Percentiles rank a stretch among this genome's conserved stretches.
These are phyloP conservation scores for Heliconius hermathena DNA, from an alignment of 1,140 invertebrate genomes.

Conservation along the genomic window DNA sequence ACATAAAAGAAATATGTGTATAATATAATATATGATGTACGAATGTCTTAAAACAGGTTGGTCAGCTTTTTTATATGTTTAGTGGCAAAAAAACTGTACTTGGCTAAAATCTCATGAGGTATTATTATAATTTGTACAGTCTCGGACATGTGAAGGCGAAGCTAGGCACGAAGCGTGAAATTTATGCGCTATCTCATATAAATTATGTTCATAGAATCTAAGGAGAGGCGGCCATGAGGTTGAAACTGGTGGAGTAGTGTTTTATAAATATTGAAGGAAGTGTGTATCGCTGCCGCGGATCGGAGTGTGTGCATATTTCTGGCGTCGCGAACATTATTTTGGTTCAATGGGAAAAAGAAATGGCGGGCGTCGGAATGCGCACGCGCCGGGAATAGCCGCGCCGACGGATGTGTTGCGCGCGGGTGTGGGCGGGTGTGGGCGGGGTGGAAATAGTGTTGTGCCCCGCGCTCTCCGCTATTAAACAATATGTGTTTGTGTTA, in stretches of 20 bases:
- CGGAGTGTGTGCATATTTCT: slow-evolving; percentile 57
- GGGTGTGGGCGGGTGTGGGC: slow-evolving; percentile 40
- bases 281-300: slow-evolving; percentile 30
- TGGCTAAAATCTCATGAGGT: not conserved
- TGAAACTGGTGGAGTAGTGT: not conserved
- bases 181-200: not conserved
- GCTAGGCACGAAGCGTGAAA: not conserved
- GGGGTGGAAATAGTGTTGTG: slow-evolving; percentile 35
- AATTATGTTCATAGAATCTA: not conserved
- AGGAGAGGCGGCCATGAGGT: not conserved
- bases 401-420: slow-evolving; percentile 50
- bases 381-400: slow-evolving; percentile 61
- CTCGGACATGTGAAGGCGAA: not conserved
- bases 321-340: slow-evolving; percentile 65
- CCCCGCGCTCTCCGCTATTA: slow-evolving; percentile 10
- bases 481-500: not conserved
- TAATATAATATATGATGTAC: not conserved
- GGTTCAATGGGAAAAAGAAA: slow-evolving; percentile 59
- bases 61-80: slow-evolving; percentile 12
- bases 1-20: not conserved
- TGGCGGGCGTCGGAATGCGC: slow-evolving; percentile 62
- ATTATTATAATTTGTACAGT: slow-evolving; percentile 2
- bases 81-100: not conserved
- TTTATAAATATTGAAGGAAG: slow-evolving; percentile 17
- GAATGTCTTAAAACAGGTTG: not conserved